Base-by-base conservation (phyloP, 2,113 vertebrate species). In the Phocoena sinus region DNA sequence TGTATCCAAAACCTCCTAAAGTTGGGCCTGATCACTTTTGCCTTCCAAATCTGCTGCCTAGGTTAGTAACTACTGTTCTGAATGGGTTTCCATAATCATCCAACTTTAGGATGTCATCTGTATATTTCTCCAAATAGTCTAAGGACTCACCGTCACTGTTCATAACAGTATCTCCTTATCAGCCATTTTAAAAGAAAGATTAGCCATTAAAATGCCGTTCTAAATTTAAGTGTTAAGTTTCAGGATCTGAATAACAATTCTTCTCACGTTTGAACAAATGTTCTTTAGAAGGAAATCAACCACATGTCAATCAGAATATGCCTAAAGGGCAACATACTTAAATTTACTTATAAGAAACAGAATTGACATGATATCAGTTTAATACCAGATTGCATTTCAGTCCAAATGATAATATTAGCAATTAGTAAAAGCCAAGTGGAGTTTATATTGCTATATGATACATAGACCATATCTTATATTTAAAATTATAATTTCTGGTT, bases 301-400 rank as follows among this genome's bases (percentile, higher is more conserved):
- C 53, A 93, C 0, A 77, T 77, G 38, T 28, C 31, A 44, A 21
- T 95, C 38, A 89, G 44, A 96, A 82, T 50, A 44, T 7, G 5
- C 17, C 63, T 76, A 71, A 80, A 92, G 53, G n/a, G 15, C 47
- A 91, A 31, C 26, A 88, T 38, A 15, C 50, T 80, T 95, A 91
- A 94, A 65, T 65, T 95, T 97, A 77, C 20, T 83, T 95, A 96
- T 71, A 33, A 73, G 85, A 92, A 90, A 79, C 36, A 96, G 13
- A 97, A 94, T 11, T 89, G 85, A 76, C 4, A 74, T 65, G 5
- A 36, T 50, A 28, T 74, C 44, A 88, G 1, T 94, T 97, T 92
- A 60, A 53, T 36, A 95, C n/a, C 53, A 95, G 89, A 89, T 8
- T 62, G 15, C 28, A 92, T 96, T 87, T 71, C 56, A 31, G 82